Base-by-base conservation (phyloP, 2,113 vertebrate genomes). In the Eidolon helvum region DNA sequence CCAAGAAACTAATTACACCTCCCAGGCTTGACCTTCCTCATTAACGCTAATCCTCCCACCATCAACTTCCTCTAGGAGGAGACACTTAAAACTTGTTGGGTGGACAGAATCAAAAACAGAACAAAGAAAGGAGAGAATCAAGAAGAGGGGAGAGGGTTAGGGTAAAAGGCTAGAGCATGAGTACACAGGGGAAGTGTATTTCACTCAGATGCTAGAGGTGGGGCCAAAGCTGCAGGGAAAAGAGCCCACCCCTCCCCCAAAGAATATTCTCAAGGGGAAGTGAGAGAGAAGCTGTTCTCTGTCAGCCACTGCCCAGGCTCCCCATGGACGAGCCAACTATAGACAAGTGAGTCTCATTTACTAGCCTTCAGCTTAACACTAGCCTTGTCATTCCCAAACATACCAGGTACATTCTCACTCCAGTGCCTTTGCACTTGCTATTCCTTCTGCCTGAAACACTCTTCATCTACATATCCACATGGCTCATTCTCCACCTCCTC, bases 371-470 rank as follows among this genome's bases (percentile, higher is more conserved):
- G 72, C 12, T 48, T 10, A 30, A 35, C 12, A 5, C 90, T 18
- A 22, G 82, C 19, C 48, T 93, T 50, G 55, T 12, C 7, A 4
- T 16, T 40, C 35, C 40, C 55, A 68, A 53, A 40, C 5, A 3
- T 5, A 2, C 26, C 30, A 72, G 9, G 43, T 28, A 57, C 0
- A 4, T 35, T 50, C 38, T 35, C 4, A n/a, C 38, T 40, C 22
- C 83, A 83, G 63, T n/a, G 28, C 68, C 61, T 93, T 88, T 82
- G 79, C 43, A 43, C 74, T 11, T 90, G 16, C 59, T 38, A 14
- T 38, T 38, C 45, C 10, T 10, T n/a, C 45, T 87, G 48, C 28
- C 86, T 5, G 19, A 26, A 45, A 22, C 38, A 45, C 22, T 48
- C 55, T 50, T 40, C 26, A 30, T 4, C 7, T 16, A 11, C 40